Conservation (phyloP, 2,888 invertebrate species). For the Punctoribates punctum region DNA sequence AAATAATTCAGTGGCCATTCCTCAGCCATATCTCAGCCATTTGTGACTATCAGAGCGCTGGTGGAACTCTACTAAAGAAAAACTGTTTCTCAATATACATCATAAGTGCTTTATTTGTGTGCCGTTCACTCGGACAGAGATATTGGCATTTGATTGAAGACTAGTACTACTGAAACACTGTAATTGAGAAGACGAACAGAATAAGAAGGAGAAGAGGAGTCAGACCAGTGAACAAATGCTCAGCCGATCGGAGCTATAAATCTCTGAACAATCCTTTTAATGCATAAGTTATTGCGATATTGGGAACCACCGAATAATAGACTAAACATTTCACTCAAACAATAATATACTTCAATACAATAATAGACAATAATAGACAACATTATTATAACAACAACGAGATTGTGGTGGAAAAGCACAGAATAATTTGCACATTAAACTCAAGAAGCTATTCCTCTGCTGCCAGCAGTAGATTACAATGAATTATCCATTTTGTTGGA, state of each 20-base stretch:
- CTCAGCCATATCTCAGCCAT: neutral
- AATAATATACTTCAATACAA: neutral
- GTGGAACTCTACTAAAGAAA: too few relatives aligned
- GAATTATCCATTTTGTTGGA: neutral
- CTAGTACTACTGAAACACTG: neutral
- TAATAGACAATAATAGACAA: neutral
- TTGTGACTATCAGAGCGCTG: neutral
- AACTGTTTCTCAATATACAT: neutral
- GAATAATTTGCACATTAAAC: neutral
- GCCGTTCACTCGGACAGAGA: neutral
- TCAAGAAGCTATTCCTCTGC: neutral
- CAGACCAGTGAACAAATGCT: neutral
- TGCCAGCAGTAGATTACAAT: neutral
- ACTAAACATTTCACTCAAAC: neutral
- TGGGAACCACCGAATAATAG: neutral
- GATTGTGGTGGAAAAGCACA: neutral
- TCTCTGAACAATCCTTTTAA: slow-evolving; percentile 25
- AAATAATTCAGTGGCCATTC: slow-evolving; percentile 12
- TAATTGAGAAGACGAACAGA: neutral
- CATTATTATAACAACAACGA: neutral
- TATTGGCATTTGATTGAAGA: neutral
- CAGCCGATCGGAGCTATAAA: neutral
- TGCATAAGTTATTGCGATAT: slow-evolving; percentile 32
- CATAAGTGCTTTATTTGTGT: slow-evolving; percentile 29
- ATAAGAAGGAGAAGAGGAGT: neutral